Evolutionary conservation across 1,140 invertebrate genomes (phyloP), one percentile per base, ranked within the genome.

Genomic region (Elysia chlorotica): DNA sequence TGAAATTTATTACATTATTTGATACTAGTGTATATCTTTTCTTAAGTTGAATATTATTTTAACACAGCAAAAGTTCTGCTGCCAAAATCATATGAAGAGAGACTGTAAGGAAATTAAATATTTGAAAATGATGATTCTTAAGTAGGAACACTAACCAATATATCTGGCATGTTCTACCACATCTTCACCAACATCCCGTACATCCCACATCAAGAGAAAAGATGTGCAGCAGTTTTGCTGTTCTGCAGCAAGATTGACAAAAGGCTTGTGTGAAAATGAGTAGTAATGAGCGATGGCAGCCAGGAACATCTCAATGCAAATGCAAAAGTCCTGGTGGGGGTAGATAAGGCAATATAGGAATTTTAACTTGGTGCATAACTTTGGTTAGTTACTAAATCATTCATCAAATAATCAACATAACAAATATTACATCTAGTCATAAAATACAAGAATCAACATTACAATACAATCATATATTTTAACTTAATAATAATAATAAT

Each of bases 221-320:
- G 92, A 91, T 25, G 70, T 21, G 54, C 79, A 87, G 68, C 86
- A 87, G 73, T 81, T 77, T 2, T 62, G 41, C 67, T 76, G 73
- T 6, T 80, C 76, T 23, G 75, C 76, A 10, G 59, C 78, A 2
- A 35, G 48, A 57, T 83, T 81, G 35, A 85, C 79, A 85, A 93
- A 99, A 17, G 94, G 93, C 85, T 93, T 92, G 86, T 97, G 93
- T 31, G 95, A 95, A 85, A 98, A 99, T 76, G 95, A 95, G 87
- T 94, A 98, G 83, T 96, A 95, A 89, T 98, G 96, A 2, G 95
- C 96, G 19, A 98, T 91, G 0, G 96, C 94, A 14, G 96, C 96
- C 76, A 98, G 84, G 84, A 98, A 97, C 96, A 99, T 99, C 89
- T 99, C 96, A 81, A 98, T 96, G 82, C 96, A 99, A 72, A 99